These are phyloP conservation scores for Leptarthrus brevirostris DNA, from an alignment of 2,888 invertebrate species.

Conservation along the genomic window DNA sequence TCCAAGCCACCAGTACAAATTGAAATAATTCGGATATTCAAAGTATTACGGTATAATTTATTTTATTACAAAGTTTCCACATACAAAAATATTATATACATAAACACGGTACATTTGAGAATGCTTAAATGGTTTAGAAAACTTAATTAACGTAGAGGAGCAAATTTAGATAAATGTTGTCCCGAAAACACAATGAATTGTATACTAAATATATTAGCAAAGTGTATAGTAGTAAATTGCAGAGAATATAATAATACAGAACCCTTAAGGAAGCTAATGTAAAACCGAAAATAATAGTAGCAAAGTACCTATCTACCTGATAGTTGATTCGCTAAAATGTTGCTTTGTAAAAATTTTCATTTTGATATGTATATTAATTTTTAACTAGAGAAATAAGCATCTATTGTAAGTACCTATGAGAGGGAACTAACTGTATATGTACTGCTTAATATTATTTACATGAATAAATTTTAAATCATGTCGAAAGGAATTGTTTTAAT, in stretches of 20 bases:
- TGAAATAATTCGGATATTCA: too few relatives aligned
- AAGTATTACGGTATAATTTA: not conserved
- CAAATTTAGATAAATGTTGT: slow-evolving; percentile 35
- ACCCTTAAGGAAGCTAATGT: not conserved
- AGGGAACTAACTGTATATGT: slow-evolving; percentile 27
- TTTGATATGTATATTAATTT: slow-evolving; percentile 40
- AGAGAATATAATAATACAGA: not conserved
- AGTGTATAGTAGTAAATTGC: slow-evolving; percentile 28
- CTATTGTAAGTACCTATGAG: slow-evolving; percentile 28
- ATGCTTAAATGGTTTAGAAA: slow-evolving; percentile 19
- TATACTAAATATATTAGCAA: slow-evolving; percentile 29
- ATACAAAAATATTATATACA: too few relatives aligned
- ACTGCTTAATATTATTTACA: slow-evolving; percentile 44
- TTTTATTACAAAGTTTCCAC: too few relatives aligned
- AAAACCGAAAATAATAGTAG: slow-evolving; percentile 1
- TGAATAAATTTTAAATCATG: slow-evolving; percentile 43
- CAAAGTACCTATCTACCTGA: slow-evolving; percentile 31
- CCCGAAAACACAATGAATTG: slow-evolving; percentile 22
- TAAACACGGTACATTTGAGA: not conserved
- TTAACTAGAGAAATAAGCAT: slow-evolving; percentile 29
- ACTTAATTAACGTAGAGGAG: not conserved
- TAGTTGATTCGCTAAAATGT: slow-evolving; percentile 36
- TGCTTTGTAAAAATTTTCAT: slow-evolving; percentile 36
- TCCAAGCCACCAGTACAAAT: slow-evolving; percentile 28
- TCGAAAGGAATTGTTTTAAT: slow-evolving; percentile 6